Evolutionary conservation across 1,140 invertebrate species (phyloP).

Genomic region (Bombus polaris): DNA sequence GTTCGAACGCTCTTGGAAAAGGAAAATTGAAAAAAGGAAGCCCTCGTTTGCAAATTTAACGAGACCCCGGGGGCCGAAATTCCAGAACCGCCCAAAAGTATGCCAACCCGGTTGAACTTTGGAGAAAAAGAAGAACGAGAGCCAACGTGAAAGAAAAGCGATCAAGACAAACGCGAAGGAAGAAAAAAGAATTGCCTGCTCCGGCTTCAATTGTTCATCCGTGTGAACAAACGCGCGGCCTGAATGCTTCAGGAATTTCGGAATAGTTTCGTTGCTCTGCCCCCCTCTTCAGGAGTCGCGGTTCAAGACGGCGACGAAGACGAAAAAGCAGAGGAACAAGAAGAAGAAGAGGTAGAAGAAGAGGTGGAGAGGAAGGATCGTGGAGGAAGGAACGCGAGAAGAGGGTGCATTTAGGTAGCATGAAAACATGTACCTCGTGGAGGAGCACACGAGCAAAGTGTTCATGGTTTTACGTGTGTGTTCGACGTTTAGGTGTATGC

Average conservation of each 20-base stretch:
- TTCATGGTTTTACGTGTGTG: constrained; percentile 10
- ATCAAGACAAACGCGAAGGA: constrained; percentile 17
- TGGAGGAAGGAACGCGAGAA: constrained; percentile 20
- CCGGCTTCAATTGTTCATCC: constrained; percentile 48
- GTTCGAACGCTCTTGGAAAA: too few species aligned
- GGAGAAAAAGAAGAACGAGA: background rate
- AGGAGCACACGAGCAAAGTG: constrained; percentile 3
- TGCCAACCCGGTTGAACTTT: background rate
- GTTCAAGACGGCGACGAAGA: background rate
- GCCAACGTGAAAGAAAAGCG: background rate
- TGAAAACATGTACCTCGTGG: constrained; percentile 31
- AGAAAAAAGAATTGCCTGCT: constrained; percentile 4
- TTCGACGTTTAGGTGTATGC: background rate
- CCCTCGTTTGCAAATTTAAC: background rate
- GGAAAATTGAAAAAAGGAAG: too few species aligned
- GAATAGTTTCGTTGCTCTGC: constrained; percentile 44
- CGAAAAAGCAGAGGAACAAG: background rate
- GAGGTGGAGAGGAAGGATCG: background rate
- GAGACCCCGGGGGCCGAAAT: constrained; percentile 2
- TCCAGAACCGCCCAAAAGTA: background rate
- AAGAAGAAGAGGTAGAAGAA: background rate
- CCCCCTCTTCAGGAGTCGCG: constrained; percentile 4
- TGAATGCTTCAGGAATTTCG: constrained; percentile 52
- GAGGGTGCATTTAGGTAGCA: constrained; percentile 53
- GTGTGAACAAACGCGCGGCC: constrained; percentile 46